Base-by-base conservation (phyloP, 92 coral and sea anemone genomes). In the Porites divaricata region DNA sequence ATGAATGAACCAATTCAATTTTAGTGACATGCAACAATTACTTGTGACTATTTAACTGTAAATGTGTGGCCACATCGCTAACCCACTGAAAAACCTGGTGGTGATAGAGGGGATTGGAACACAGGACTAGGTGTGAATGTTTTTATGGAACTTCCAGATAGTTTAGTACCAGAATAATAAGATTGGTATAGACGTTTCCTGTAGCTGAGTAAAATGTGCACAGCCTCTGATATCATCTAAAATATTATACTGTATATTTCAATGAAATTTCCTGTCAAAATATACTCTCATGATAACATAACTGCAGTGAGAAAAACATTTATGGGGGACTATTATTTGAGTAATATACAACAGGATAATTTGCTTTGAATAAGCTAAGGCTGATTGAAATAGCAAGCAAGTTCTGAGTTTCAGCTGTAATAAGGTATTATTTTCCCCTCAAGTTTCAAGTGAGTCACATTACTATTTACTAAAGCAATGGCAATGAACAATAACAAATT, bases 1-100 rank as follows among this genome's bases (percentile, higher is more conserved):
- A 10, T 63, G 67, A 63, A 63, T 63, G 25, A n/a, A 63, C 0
- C 67, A 63, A 63, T 63, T 63, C 15, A 63, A 63, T 63, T 63
- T 63, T 63, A 63, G 67, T 63, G 1, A 63, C 67, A n/a, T n/a
- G n/a, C n/a, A 63, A 63, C 67, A 63, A 63, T 63, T 63, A 63
- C 67, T 63, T 63, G 67, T 19, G 67, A 63, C 67, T 63, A 63
- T 63, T 63, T 63, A 63, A 63, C 67, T 15, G 67, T 63, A 63
- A 63, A 63, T 63, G 67, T 63, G 67, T 63, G 67, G 67, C 67
- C 67, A 63, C 67, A 63, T 26, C 22, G 25, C 67, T 19, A 63
- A 63, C 67, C 67, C 67, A 63, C 67, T 63, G 67, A 63, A 63
- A 63, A 63, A 21, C 67, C 67, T 63, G 67, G 67, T 63, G 67